A percentile compares a stretch with the other conserved stretches of the same genome.
Conservation (phyloP, 2,888 invertebrate genomes). For the Agonopterix arenella region DNA sequence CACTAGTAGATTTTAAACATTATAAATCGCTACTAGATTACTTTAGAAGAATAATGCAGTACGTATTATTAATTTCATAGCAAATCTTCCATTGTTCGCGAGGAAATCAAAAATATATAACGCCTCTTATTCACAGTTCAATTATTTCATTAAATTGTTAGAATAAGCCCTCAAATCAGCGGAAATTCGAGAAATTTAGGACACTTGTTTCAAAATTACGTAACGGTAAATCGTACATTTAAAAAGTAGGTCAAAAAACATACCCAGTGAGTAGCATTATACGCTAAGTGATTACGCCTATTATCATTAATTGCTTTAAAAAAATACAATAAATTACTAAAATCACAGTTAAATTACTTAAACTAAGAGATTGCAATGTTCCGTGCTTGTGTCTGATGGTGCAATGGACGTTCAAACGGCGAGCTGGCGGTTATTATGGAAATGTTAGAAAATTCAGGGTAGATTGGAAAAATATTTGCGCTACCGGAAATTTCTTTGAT, state of each 20-base stretch:
- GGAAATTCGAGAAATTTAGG: too few relatives aligned
- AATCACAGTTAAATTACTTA: constrained; percentile 23
- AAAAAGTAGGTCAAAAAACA: constrained; percentile 18
- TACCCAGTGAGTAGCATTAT: constrained; percentile 59
- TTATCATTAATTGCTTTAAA: constrained; percentile 34
- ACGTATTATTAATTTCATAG: too few relatives aligned
- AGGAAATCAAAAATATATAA: too few relatives aligned
- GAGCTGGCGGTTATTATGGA: not conserved
- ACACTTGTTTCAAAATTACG: not conserved
- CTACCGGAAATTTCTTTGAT: too few relatives aligned
- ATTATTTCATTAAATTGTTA: too few relatives aligned
- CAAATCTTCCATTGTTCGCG: too few relatives aligned
- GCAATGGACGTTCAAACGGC: constrained; percentile 35
- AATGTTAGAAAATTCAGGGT: constrained; percentile 25
- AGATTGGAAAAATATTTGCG: constrained; percentile 7
- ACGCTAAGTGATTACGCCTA: constrained; percentile 16
- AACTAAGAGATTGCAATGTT: constrained; percentile 30
- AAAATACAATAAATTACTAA: constrained; percentile 19
- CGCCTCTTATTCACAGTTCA: too few relatives aligned
- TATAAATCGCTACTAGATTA: too few relatives aligned
- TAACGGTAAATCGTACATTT: not conserved
- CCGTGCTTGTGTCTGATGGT: constrained; percentile 42
- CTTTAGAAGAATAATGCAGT: too few relatives aligned
- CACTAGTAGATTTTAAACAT: too few relatives aligned
- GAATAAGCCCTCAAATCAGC: too few relatives aligned